Percentiles rank a stretch among this genome's conserved stretches.
Conservation (phyloP, 2,113 vertebrate genomes). For the Isichthys henryi region DNA sequence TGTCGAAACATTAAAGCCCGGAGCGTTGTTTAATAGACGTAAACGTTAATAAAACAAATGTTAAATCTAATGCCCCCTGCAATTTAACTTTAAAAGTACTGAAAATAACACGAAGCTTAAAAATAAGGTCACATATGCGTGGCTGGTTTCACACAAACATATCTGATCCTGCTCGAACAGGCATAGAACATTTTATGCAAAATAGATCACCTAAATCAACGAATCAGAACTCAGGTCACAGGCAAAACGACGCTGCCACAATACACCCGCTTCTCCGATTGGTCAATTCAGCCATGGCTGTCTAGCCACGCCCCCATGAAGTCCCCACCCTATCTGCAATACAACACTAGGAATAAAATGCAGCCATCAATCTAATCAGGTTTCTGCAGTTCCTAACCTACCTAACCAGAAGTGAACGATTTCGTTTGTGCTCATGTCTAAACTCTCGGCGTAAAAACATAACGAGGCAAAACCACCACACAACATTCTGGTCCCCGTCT, state of each 20-base stretch:
- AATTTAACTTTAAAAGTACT: not conserved
- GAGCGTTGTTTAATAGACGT: not conserved
- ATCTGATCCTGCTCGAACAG: not conserved
- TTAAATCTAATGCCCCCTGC: no score
- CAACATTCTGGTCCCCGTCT: not conserved
- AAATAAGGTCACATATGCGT: conserved; percentile 12
- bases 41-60: not conserved
- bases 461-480: not conserved
- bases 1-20: not conserved
- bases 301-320: conserved; percentile 29
- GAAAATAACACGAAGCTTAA: not conserved
- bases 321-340: conserved; percentile 59
- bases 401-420: not conserved
- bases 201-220: conserved; percentile 31
- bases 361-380: conserved; percentile 28
- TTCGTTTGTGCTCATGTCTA: not conserved
- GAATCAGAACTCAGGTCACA: conserved; percentile 55
- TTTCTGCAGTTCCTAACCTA: conserved; percentile 10
- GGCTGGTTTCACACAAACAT: not conserved
- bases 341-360: conserved; percentile 44
- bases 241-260: conserved; percentile 45
- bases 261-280: conserved; percentile 42
- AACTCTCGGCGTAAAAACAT: conserved; percentile 11
- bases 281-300: conserved; percentile 36
- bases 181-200: conserved; percentile 45